Base-by-base conservation (phyloP, 2,797 vertebrate genomes). In the Acanthis flammea region DNA sequence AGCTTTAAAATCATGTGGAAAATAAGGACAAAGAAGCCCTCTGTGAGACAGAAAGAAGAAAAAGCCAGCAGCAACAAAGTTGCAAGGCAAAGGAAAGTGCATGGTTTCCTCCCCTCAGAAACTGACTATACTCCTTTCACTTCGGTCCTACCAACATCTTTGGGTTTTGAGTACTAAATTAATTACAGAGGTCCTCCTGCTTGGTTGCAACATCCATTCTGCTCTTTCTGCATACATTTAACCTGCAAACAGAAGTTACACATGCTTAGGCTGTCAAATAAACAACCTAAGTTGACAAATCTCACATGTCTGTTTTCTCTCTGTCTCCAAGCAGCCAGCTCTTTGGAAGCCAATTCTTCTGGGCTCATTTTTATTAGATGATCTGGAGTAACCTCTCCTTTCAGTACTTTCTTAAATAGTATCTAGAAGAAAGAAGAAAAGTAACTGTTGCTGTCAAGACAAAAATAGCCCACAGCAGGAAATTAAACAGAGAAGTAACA, bases 221-320 rank as follows among this genome's bases (percentile, higher is more conserved):
- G 28, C 50, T 86, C 61, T 44, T 70, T 66, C 74, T 50, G n/a
- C 9, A 31, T 4, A 63, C 13, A 18, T 7, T 37, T 62, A 76
- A 93, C 14, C n/a, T 67, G 53, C 31, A 92, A 87, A 61, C 9
- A 79, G 22, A 76, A 85, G 6, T 53, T 92, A 92, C 39, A 71
- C 14, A 47, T 5, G 21, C 21, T 48, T 61, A 75, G 41, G 47
- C 24, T 58, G 31, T 24, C 51, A 83, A 70, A 21, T 47, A 67
- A 74, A 79, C 41, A 74, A 60, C 0, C 0, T 3, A 55, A 86
- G 6, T 17, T 51, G 33, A 76, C 42, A 87, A 95, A 79, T 96
- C 98, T 99, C 97, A 99, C 99, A 39, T 99, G 99, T 98, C 99
- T 98, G 96, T 99, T 99, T 97, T 99, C 99, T 96, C 99, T 98